phyloP scores from a whole-genome alignment of 2,797 vertebrate genomes.

The Phrynocephalus guinanensis region DNA sequence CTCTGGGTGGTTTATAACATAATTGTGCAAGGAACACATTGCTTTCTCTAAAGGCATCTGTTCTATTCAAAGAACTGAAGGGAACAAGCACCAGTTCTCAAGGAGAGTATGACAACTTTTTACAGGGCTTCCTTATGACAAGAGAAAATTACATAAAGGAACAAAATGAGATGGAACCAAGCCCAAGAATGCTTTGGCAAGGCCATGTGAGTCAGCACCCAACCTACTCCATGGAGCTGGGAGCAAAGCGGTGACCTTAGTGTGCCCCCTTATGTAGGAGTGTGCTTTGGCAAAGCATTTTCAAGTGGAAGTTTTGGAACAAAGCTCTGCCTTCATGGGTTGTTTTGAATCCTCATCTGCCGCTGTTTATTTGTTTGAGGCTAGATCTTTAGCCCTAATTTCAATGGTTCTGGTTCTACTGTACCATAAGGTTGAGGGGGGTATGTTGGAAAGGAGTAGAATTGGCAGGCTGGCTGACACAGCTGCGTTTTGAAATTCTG shows the following conservation, averaged over 20 bases:
- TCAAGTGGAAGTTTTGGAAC: slow-evolving; percentile 13
- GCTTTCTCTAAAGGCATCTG: not conserved
- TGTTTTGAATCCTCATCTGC: slow-evolving; percentile 15
- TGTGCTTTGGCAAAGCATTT: slow-evolving; percentile 11
- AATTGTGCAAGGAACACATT: too few species aligned
- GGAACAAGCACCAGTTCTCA: not conserved
- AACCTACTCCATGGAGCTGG: slow-evolving; percentile 13
- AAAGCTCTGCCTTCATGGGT: slow-evolving; percentile 8
- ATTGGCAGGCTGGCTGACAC: slow-evolving; percentile 9
- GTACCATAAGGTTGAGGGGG: not conserved
- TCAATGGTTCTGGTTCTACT: not conserved
- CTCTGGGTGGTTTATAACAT: too few species aligned
- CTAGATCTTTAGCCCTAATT: slow-evolving; percentile 5
- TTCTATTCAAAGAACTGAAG: not conserved
- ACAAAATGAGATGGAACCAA: slow-evolving; percentile 13
- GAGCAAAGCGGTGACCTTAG: slow-evolving; percentile 22
- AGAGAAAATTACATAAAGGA: slow-evolving; percentile 39
- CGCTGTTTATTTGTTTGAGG: slow-evolving; percentile 7
- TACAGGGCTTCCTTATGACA: not conserved
- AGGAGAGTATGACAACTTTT: not conserved
- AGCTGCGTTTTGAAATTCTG: slow-evolving; percentile 38
- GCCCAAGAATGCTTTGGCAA: slow-evolving; percentile 29
- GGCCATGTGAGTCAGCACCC: slow-evolving; percentile 36
- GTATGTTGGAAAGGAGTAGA: not conserved
- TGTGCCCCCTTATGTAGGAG: slow-evolving; percentile 6